Conservation (phyloP, 2,888 invertebrate genomes). For the Synergus japonicus region DNA sequence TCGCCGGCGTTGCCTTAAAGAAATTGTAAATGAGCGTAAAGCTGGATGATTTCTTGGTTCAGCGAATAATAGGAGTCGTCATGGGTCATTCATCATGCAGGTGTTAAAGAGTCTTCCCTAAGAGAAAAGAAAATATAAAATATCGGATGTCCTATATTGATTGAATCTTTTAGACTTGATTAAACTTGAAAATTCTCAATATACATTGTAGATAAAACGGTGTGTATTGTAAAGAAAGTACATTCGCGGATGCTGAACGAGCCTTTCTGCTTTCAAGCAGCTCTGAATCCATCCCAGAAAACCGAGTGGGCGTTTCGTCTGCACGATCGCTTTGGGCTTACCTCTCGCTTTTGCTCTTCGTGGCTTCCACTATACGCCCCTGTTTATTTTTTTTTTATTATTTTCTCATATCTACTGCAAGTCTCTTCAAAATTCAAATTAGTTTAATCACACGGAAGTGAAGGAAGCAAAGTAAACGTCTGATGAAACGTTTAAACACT, state of each 20-base stretch:
- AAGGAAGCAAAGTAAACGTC: too few relatives aligned
- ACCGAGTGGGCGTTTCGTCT: constrained; percentile 13
- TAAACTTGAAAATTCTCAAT: not conserved
- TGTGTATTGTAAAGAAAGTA: not conserved
- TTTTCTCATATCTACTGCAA: not conserved
- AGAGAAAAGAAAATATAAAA: not conserved
- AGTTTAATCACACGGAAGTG: too few relatives aligned
- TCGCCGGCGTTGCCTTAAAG: not conserved
- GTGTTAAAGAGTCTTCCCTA: not conserved
- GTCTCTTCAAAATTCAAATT: not conserved
- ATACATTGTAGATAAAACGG: not conserved
- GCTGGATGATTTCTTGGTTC: constrained; percentile 2
- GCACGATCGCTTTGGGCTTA: constrained; percentile 24
- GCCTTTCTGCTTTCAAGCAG: constrained; percentile 5
- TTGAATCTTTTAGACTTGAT: too few relatives aligned
- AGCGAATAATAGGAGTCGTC: not conserved
- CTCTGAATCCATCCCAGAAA: constrained; percentile 17
- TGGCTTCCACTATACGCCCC: not conserved
- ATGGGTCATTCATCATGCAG: not conserved
- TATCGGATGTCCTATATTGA: not conserved
- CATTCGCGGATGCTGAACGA: not conserved
- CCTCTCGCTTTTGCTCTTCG: constrained; percentile 6
- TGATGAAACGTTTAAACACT: too few relatives aligned
- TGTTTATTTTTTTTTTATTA: not conserved
- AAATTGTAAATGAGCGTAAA: not conserved